Percentiles rank a stretch among this genome's conserved stretches.
These are phyloP conservation scores for Hoplostethus atlanticus DNA, from an alignment of 2,797 vertebrate species.

Conservation along the genomic window DNA sequence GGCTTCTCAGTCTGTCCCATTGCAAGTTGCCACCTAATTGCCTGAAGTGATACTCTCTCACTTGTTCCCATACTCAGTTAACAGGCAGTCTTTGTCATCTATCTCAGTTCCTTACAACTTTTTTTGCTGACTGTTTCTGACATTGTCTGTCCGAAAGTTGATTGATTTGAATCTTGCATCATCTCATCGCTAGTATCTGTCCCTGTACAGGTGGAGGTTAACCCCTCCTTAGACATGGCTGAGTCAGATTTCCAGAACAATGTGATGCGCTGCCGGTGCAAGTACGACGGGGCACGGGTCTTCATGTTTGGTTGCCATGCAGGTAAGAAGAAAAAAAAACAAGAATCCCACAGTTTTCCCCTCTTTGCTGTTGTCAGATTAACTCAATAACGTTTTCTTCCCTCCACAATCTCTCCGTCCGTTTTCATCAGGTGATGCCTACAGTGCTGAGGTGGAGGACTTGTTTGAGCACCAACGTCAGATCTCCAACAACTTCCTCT, in stretches of 20 bases:
- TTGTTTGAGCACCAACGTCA: slow-evolving; percentile 91
- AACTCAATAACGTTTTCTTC: neutral
- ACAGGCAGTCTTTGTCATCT: slow-evolving; percentile 19
- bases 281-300: slow-evolving; percentile 91
- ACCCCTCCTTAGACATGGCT: slow-evolving; percentile 94
- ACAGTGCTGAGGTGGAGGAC: slow-evolving; percentile 86
- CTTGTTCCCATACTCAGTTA: slow-evolving; percentile 29
- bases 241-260: slow-evolving; percentile 98
- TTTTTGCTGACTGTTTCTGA: too few species aligned
- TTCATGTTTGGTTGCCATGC: slow-evolving; percentile 94
- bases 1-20: slow-evolving; percentile 20
- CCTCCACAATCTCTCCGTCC: neutral
- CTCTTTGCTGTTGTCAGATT: neutral
- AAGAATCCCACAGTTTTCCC: neutral
- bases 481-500: slow-evolving; percentile 94
- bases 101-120: slow-evolving; percentile 16
- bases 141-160: neutral
- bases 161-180: neutral
- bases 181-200: slow-evolving; percentile 2
- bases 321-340: slow-evolving; percentile 74
- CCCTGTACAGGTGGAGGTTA: slow-evolving; percentile 91
- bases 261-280: slow-evolving; percentile 93
- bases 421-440: slow-evolving; percentile 87
- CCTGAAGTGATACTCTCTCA: slow-evolving; percentile 39
- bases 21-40: slow-evolving; percentile 42